phyloP scores from a whole-genome alignment of 2,797 vertebrate genomes.

The Morus bassanus region DNA sequence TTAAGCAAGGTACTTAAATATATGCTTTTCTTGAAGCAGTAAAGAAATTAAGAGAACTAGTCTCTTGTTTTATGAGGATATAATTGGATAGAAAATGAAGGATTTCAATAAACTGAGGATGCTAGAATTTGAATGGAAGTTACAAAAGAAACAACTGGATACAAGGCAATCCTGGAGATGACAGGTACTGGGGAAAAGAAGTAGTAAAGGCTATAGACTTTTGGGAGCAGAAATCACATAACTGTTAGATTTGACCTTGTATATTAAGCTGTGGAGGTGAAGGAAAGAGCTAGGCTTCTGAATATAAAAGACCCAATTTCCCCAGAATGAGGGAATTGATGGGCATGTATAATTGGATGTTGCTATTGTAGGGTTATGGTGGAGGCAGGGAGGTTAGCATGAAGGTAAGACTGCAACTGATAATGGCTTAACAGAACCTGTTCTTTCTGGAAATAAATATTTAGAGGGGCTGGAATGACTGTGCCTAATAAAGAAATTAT shows the following conservation, averaged over 20 bases:
- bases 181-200: background rate
- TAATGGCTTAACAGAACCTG: background rate
- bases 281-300: background rate
- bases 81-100: background rate
- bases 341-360: slow-evolving; percentile 47
- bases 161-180: background rate
- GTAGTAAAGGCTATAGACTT: background rate
- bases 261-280: slow-evolving; percentile 15
- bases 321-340: slow-evolving; percentile 2
- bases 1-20: background rate
- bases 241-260: slow-evolving; percentile 12
- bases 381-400: background rate
- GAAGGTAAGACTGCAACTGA: background rate
- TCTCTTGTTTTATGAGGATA: background rate
- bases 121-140: background rate
- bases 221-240: background rate
- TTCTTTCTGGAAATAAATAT: slow-evolving; percentile 25
- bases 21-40: background rate
- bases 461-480: background rate
- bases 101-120: background rate
- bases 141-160: background rate
- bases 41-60: background rate
- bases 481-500: background rate
- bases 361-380: background rate
- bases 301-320: slow-evolving; percentile 42